These are phyloP conservation scores for Dione juno DNA, from an alignment of 2,888 invertebrate species.

Conservation along the genomic window DNA sequence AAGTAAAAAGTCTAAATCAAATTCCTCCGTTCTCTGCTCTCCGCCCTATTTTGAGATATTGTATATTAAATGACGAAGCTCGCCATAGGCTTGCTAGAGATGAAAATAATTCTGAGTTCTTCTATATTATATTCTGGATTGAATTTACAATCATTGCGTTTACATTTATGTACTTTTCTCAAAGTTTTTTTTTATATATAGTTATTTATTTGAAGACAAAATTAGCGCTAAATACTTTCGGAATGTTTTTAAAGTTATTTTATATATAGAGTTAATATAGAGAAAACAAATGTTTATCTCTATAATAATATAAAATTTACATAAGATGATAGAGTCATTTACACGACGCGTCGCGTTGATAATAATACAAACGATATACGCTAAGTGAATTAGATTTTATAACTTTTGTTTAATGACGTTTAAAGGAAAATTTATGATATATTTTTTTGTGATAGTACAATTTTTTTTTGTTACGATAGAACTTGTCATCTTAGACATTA, in stretches of 20 bases:
- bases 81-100: too few relatives aligned
- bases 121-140: too few relatives aligned
- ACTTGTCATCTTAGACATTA: not conserved
- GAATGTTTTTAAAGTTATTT: too few relatives aligned
- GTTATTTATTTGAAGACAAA: conserved; percentile 3
- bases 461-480: not conserved
- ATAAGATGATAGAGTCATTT: conserved; percentile 19
- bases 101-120: too few relatives aligned
- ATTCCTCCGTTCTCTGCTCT: too few relatives aligned
- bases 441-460: not conserved
- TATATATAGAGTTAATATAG: not conserved
- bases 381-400: conserved; percentile 1
- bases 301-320: not conserved
- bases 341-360: not conserved
- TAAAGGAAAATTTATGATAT: conserved; percentile 6
- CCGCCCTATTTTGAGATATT: too few relatives aligned
- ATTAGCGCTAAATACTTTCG: too few relatives aligned
- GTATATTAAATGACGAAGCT: too few relatives aligned
- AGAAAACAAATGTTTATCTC: conserved; percentile 10
- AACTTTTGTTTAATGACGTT: not conserved
- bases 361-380: conserved; percentile 5
- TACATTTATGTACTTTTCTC: too few relatives aligned
- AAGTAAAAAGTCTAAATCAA: too few relatives aligned
- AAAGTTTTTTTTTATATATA: too few relatives aligned
- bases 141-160: too few relatives aligned